phyloP scores from a whole-genome alignment of 1,140 invertebrate species.

The Scylla paramamosain region DNA sequence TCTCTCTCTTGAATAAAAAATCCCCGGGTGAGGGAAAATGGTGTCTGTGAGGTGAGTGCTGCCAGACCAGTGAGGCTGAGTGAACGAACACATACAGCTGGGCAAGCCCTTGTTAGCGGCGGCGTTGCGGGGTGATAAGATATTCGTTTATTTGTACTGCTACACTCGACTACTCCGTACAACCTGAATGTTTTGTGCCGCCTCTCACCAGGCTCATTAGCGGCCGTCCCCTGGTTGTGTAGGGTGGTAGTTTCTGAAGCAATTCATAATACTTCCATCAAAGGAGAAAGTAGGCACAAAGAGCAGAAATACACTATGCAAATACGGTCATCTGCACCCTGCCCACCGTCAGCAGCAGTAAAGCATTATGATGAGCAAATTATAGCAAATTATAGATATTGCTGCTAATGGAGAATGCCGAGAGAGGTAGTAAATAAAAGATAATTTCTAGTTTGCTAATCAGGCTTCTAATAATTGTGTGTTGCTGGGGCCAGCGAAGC shows the following conservation, averaged over 20 bases:
- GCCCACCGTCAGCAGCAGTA: not conserved
- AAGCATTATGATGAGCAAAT: conserved; percentile 63
- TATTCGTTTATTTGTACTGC: no score
- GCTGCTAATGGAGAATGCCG: conserved; percentile 32
- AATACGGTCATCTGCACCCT: not conserved
- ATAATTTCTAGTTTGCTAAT: conserved; percentile 57
- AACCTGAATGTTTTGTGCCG: no score
- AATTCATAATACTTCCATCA: conserved; percentile 45
- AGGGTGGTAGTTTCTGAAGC: conserved; percentile 14
- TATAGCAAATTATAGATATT: conserved; percentile 51
- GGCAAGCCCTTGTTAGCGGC: no score
- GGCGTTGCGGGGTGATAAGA: no score
- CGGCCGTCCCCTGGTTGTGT: not conserved
- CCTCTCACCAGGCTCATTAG: no score
- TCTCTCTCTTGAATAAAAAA: not conserved
- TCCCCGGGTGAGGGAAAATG: no score
- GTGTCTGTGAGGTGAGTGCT: no score
- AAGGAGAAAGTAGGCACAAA: not conserved
- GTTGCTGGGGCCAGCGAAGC: not conserved
- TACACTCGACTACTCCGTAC: no score
- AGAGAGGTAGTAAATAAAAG: conserved; percentile 59
- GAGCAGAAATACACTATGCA: conserved; percentile 42
- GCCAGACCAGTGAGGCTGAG: no score
- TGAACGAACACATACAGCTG: no score
- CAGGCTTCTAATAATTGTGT: conserved; percentile 39